phyloP scores from a whole-genome alignment of 2,888 invertebrate species.

The Mythimna loreyi region DNA sequence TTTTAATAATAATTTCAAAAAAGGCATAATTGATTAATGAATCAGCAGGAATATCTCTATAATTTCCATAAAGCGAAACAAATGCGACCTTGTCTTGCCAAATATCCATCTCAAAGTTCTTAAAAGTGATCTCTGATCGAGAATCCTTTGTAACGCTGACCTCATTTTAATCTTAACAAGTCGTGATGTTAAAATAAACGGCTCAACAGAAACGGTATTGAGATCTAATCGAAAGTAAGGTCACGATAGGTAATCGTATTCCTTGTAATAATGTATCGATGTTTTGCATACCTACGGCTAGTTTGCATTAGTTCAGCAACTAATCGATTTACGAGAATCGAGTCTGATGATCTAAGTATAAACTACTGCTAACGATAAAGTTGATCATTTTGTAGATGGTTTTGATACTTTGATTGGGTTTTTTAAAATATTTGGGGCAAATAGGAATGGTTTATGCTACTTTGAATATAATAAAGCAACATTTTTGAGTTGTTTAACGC shows the following conservation, averaged over 20 bases:
- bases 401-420: not conserved
- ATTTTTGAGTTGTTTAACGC: too few relatives aligned
- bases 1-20: not conserved
- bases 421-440: not conserved
- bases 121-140: constrained; percentile 52
- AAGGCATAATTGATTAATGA: not conserved
- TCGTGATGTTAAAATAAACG: constrained; percentile 83
- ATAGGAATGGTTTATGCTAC: too few relatives aligned
- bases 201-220: constrained; percentile 72
- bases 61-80: not conserved
- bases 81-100: constrained; percentile 22
- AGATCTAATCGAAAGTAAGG: constrained; percentile 73
- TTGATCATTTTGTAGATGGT: not conserved
- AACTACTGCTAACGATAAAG: not conserved
- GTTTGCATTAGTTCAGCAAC: constrained; percentile 28
- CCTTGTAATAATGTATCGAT: constrained; percentile 47
- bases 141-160: constrained; percentile 70
- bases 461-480: too few relatives aligned
- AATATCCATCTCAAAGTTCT: constrained; percentile 29
- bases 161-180: constrained; percentile 72
- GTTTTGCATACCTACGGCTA: constrained; percentile 33
- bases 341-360: not conserved
- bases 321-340: constrained; percentile 40
- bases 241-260: constrained; percentile 61
- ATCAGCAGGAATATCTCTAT: not conserved